Evolutionary conservation across 2,888 invertebrate species (phyloP), one percentile per base, ranked within the genome.

Genomic region (Scaptomyza cyrtandrae): DNA sequence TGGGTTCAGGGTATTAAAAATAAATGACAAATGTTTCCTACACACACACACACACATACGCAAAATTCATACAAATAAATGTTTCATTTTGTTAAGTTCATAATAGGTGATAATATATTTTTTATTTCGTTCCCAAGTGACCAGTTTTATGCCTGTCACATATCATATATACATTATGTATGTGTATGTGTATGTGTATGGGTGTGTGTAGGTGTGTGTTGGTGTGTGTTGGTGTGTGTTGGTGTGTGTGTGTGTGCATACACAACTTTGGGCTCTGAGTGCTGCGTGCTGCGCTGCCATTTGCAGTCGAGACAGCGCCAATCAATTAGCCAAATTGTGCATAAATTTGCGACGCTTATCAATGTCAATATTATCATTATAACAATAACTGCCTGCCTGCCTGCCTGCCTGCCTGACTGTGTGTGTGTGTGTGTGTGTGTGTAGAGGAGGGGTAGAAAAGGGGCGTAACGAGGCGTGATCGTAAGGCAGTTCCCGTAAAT

Each of bases 261-360:
- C 19, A 19, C 11, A 19, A 9, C 16, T 5, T 31, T 14, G 7
- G 14, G 3, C 14, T 46, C 48, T 54, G 45, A 39, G 33, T 56
- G 33, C 31, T 75, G 71, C 74, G 74, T 75, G 74, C 67, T 44
- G 59, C 39, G 71, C 39, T 55, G 64, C 75, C 76, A 76, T 75
- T 75, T 64, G 69, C 76, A 69, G 45, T 53, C 44, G 59, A 64
- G 60, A 64, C 75, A 70, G 55, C 74, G 71, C 77, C 87, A 85
- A 85, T 85, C 85, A 85, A 85, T 85, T 85, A 85, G 85, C 85
- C 82, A 85, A 85, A 87, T 85, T 85, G 87, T 87, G 87, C 85
- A 85, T 85, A 85, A 85, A 85, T 85, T 87, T 85, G 82, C 68
- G 82, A 85, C 85, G 85, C 85, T 87, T 87, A 85, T 85, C 85